phyloP scores from a whole-genome alignment of 1,140 invertebrate genomes.

The Drosophila nasuta region DNA sequence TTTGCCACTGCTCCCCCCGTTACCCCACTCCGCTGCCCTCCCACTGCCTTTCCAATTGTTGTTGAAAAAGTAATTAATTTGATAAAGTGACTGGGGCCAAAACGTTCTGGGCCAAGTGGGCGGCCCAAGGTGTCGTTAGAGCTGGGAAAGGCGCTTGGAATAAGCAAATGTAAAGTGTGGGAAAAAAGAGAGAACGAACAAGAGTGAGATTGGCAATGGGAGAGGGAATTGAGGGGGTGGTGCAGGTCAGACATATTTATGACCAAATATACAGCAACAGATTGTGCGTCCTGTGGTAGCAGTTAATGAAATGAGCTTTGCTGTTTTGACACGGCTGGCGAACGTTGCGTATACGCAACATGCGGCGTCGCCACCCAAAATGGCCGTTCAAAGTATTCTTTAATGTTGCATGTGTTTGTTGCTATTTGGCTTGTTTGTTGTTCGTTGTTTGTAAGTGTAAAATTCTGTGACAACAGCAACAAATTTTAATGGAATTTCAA shows the following conservation, averaged over 20 bases:
- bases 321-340: constrained; percentile 54
- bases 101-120: constrained; percentile 21
- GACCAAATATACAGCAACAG: constrained; percentile 71
- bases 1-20: constrained; percentile 1
- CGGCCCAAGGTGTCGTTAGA: constrained; percentile 57
- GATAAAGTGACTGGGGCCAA: constrained; percentile 67
- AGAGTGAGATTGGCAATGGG: neutral
- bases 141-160: neutral
- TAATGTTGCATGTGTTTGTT: constrained; percentile 34
- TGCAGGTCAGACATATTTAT: constrained; percentile 73
- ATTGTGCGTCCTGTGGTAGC: constrained; percentile 69
- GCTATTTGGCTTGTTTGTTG: constrained; percentile 5
- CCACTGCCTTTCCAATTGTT: constrained; percentile 39
- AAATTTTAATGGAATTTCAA: constrained; percentile 82
- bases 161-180: neutral
- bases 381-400: constrained; percentile 59
- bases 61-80: constrained; percentile 83
- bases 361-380: constrained; percentile 34
- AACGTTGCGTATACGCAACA: constrained; percentile 56
- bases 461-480: constrained; percentile 64
- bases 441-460: constrained; percentile 38
- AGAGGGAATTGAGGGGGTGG: neutral
- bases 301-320: constrained; percentile 80
- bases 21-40: too few relatives aligned
- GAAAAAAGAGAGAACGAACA: neutral